These are phyloP conservation scores for Macrocentrus cingulum DNA, from an alignment of 1,140 invertebrate species.

Conservation along the genomic window DNA sequence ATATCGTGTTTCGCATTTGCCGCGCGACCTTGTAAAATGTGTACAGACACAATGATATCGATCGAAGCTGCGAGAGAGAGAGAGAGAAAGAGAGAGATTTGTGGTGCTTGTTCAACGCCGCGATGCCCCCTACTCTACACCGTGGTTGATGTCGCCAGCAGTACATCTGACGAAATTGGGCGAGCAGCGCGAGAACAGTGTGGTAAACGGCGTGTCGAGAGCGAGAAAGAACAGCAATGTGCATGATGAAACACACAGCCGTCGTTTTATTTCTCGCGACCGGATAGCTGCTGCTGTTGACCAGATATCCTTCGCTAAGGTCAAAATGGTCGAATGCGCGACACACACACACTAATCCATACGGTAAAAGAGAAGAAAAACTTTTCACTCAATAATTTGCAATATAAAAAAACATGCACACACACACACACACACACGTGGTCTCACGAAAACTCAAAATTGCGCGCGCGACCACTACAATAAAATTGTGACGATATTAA, in stretches of 20 bases:
- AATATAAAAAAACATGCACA: no score
- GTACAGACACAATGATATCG: conserved; percentile 13
- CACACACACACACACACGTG: no score
- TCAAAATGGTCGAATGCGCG: conserved; percentile 46
- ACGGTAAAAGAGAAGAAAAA: no score
- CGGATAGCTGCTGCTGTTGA: conserved; percentile 34
- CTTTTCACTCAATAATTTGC: no score
- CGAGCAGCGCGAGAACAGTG: neutral
- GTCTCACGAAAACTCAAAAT: no score
- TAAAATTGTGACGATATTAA: no score
- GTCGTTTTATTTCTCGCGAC: conserved; percentile 7
- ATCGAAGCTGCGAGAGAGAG: no score
- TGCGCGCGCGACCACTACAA: no score
- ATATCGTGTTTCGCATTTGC: neutral
- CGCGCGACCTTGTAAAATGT: conserved; percentile 14
- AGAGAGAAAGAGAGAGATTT: neutral
- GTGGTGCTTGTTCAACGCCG: neutral
- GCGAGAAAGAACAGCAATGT: neutral
- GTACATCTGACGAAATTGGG: conserved; percentile 29
- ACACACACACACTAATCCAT: no score
- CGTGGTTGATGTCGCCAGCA: neutral
- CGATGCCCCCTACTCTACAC: neutral
- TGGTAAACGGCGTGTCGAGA: conserved; percentile 16
- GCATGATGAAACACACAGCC: no score
- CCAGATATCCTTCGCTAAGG: conserved; percentile 55